Evolutionary conservation across 2,888 invertebrate species (phyloP), one percentile per base, ranked within the genome.

Genomic region (Andrena praecox): DNA sequence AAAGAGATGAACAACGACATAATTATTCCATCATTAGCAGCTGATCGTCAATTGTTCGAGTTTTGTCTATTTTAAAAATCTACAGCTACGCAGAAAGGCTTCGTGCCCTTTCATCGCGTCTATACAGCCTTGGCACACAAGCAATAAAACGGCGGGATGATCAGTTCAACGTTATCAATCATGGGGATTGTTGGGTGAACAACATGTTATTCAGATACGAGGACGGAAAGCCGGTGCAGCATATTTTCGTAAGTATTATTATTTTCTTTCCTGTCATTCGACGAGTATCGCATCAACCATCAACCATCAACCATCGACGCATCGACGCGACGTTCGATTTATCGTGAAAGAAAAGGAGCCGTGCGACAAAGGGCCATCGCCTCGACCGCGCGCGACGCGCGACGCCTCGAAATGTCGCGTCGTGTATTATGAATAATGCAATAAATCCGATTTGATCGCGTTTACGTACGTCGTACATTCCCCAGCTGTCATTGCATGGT

Each of bases 161-260:
- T 10, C 91, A 92, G 8, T 93, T 93, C 79, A 91, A 90, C 54
- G 93, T 93, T 0, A 88, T 93, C 42, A 93, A 90, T 85, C 93
- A 93, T 50, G 93, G 93, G 1, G 93, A 93, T 60, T 89, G 85
- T 50, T 93, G 93, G 93, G 90, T 93, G 7, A 93, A 93, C 77
- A 93, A 93, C 63, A 93, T 93, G 93, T 64, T 93, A 8, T 93
- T 93, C 86, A 87, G 88, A n/a, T 93, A 93, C 78, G 80, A 88
- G 20, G 76, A 89, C 3, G 82, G 84, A 27, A 87, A 90, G 42
- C 91, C 90, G 0, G 73, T 84, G n/a, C 80, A 84, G 10, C 92
- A 92, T 8, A 92, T 93, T 67, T 92, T 92, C 68, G 93, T 93
- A 82, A 89, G 89, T 88, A 50, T 20, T 31, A 8, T 29, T 33